A percentile compares a stretch with the other conserved stretches of the same genome.
Evolutionary conservation across 1,140 invertebrate species (phyloP).

Genomic region (Melitaea cinxia): DNA sequence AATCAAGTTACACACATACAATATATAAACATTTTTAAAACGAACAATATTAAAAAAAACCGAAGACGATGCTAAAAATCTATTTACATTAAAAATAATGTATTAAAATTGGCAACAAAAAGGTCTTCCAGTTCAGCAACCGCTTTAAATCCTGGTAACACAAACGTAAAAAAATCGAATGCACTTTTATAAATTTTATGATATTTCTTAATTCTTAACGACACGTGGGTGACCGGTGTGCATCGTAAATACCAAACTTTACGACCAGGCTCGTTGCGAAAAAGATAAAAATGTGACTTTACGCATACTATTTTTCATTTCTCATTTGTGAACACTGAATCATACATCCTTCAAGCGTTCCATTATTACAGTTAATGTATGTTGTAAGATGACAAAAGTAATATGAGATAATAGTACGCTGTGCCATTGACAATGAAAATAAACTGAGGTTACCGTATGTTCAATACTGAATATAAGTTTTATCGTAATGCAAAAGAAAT

Average conservation of each 20-base stretch:
- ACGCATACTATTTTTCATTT: slow-evolving; percentile 27
- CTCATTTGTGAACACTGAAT: slow-evolving; percentile 7
- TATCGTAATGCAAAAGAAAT: too few species aligned
- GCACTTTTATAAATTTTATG: not conserved
- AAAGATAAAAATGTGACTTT: slow-evolving; percentile 28
- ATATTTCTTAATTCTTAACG: slow-evolving; percentile 12
- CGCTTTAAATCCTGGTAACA: not conserved
- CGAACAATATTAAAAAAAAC: too few species aligned
- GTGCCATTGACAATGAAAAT: not conserved
- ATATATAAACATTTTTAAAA: too few species aligned
- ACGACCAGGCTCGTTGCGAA: slow-evolving; percentile 28
- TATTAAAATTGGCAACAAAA: too few species aligned
- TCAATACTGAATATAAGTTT: not conserved
- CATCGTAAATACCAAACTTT: slow-evolving; percentile 44
- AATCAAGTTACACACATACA: too few species aligned
- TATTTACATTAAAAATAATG: too few species aligned
- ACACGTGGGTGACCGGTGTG: slow-evolving; percentile 41
- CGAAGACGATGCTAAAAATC: too few species aligned
- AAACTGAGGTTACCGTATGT: not conserved
- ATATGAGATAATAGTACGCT: slow-evolving; percentile 8
- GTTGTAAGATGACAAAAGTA: not conserved
- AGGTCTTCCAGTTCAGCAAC: too few species aligned
- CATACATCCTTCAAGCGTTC: not conserved
- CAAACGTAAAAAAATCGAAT: not conserved
- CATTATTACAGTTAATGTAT: slow-evolving; percentile 7